These are phyloP conservation scores for Chirona hameri DNA, from an alignment of 2,888 invertebrate species.

Conservation along the genomic window DNA sequence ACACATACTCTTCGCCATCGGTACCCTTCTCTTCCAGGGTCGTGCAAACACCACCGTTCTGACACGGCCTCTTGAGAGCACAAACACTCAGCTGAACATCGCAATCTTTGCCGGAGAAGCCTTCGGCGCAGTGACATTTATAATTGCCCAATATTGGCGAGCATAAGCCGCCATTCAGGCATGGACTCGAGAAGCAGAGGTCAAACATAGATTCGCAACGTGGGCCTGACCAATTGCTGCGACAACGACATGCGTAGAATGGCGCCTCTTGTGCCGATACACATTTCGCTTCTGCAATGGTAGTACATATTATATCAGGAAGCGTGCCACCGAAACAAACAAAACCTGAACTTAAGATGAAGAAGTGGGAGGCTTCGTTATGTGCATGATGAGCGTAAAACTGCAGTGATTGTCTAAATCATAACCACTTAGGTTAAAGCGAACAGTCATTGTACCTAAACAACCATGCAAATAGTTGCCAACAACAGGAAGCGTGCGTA, in stretches of 20 bases:
- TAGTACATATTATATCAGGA: background rate
- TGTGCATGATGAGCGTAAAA: too few species aligned
- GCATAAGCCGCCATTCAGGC: constrained; percentile 52
- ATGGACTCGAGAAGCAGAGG: constrained; percentile 58
- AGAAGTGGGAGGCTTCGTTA: too few species aligned
- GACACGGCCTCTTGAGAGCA: constrained; percentile 30
- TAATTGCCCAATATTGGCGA: constrained; percentile 39
- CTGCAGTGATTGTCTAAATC: background rate
- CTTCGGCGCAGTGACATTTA: constrained; percentile 42
- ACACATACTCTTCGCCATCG: background rate
- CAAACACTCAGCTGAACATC: constrained; percentile 42
- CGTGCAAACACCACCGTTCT: background rate
- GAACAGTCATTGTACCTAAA: too few species aligned
- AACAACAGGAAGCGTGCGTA: too few species aligned
- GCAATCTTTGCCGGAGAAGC: constrained; percentile 42
- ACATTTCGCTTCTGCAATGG: background rate
- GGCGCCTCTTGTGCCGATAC: background rate
- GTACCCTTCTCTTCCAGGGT: too few species aligned
- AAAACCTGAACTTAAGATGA: too few species aligned
- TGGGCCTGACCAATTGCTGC: background rate
- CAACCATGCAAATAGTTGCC: too few species aligned
- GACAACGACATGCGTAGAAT: background rate
- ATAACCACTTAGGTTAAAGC: too few species aligned
- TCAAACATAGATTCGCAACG: constrained; percentile 47
- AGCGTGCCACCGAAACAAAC: too few species aligned